These are phyloP conservation scores for Palaemon carinicauda DNA, from an alignment of 1,140 invertebrate genomes.

Conservation along the genomic window DNA sequence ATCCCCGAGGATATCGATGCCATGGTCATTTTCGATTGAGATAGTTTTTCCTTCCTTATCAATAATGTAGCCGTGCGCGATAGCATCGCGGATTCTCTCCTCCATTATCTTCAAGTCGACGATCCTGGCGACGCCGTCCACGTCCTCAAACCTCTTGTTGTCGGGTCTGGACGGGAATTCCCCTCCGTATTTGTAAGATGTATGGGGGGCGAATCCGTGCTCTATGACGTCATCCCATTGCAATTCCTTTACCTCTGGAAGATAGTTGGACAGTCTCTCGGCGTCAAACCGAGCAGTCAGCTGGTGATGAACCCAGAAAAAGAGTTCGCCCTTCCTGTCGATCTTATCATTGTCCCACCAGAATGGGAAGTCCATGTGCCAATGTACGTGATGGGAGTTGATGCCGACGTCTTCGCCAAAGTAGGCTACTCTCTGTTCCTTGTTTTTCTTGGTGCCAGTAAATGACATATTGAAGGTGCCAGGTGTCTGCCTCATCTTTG, in stretches of 20 bases:
- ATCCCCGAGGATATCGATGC: slow-evolving; percentile 61
- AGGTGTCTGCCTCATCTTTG: slow-evolving; percentile 64
- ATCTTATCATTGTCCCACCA: slow-evolving; percentile 65
- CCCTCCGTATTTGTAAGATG: slow-evolving; percentile 72
- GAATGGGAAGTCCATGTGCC: slow-evolving; percentile 61
- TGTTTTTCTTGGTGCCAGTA: slow-evolving; percentile 58
- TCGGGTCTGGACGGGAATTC: slow-evolving; percentile 71
- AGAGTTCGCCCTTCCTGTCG: slow-evolving; percentile 63
- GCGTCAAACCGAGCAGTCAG: slow-evolving; percentile 62
- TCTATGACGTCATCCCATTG: slow-evolving; percentile 64
- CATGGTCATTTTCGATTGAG: slow-evolving; percentile 50
- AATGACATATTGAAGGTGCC: slow-evolving; percentile 45
- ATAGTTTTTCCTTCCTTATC: slow-evolving; percentile 58
- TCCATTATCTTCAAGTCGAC: slow-evolving; percentile 69
- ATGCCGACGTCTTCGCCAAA: slow-evolving; percentile 61
- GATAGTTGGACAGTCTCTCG: slow-evolving; percentile 51
- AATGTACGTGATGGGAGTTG: slow-evolving; percentile 62
- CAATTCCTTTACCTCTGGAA: slow-evolving; percentile 54
- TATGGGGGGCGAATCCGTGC: slow-evolving; percentile 74
- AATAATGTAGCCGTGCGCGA: slow-evolving; percentile 71
- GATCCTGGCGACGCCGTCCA: slow-evolving; percentile 62
- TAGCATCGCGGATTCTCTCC: slow-evolving; percentile 72
- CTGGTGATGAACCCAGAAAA: slow-evolving; percentile 50
- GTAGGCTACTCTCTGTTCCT: slow-evolving; percentile 61
- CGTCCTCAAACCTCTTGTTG: slow-evolving; percentile 64